Evolutionary conservation across 2,797 vertebrate species (phyloP), one percentile per base, ranked within the genome.

Genomic region (Brotula barbata): DNA sequence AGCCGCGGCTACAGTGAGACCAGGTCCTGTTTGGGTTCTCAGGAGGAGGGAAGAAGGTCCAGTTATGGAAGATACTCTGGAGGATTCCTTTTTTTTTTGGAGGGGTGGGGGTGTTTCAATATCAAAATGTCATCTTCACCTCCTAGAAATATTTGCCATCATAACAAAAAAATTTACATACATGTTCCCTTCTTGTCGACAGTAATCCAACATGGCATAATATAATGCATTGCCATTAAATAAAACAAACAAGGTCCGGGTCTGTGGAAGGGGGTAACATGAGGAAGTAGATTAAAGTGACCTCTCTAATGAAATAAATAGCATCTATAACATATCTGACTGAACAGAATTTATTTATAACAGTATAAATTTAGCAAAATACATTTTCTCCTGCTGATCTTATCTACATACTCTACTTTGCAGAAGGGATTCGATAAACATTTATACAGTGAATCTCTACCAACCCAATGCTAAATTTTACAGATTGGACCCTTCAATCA

Each of bases 281-380:
- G 73, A 78, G 64, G 68, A 74, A 71, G 64, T 63, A 62, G 73
- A 58, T 76, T 79, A 83, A 85, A 82, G 81, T 82, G 83, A 82
- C 73, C 74, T 79, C 77, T 85, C 75, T 78, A 88, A 77, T 61
- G 75, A 82, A 83, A 89, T 83, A 88, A 89, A 87, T 82, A 82
- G 64, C 69, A 83, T 86, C 75, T 85, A 85, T 80, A 84, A 82
- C 85, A 83, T 80, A 78, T 88, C 70, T 86, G 65, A 72, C 74
- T 77, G 73, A 88, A 85, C 77, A 78, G 80, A 81, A 84, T 83
- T 79, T 3, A 83, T 89, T 87, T 85, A 77, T 80, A 84, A 88
- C 87, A 72, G 87, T 91, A 92, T 83, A 91, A 92, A 90, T 92
- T 90, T 92, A 92, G 89, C 90, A 92, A 92, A 92, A 92, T 93